Evolutionary conservation across 2,888 invertebrate genomes (phyloP).

Genomic region (Rotaria magnacalcarata): DNA sequence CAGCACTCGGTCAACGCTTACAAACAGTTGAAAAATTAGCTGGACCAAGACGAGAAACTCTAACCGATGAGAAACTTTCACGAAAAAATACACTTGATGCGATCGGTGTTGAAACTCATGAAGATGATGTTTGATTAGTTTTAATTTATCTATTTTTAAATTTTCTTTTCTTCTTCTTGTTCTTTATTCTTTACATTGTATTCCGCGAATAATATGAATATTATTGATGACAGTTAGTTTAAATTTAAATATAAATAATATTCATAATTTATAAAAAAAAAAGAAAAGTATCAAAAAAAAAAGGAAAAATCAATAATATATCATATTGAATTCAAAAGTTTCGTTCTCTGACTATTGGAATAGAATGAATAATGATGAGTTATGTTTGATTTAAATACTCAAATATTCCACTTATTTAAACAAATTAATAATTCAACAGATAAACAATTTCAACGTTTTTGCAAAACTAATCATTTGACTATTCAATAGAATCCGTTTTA

Average conservation of each 20-base stretch:
- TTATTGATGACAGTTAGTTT: background rate
- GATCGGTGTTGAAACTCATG: background rate
- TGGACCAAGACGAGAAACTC: background rate
- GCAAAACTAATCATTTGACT: too few species aligned
- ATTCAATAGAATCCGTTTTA: too few species aligned
- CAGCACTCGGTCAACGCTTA: slow-evolving; percentile 22
- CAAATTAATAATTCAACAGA: too few species aligned
- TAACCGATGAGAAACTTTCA: background rate
- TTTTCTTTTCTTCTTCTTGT: background rate
- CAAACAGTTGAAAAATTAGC: slow-evolving; percentile 21
- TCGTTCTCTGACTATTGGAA: too few species aligned
- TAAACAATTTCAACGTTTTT: too few species aligned
- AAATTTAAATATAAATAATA: background rate
- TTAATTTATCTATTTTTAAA: background rate
- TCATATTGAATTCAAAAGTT: too few species aligned
- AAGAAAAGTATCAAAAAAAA: too few species aligned
- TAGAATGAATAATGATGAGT: too few species aligned
- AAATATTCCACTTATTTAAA: too few species aligned
- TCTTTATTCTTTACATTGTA: background rate
- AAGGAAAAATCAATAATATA: too few species aligned
- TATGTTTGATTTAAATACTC: too few species aligned
- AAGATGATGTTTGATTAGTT: background rate
- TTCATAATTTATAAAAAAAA: background rate
- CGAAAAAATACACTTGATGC: background rate
- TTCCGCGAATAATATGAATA: background rate